Evolutionary conservation across 2,888 invertebrate species (phyloP), one percentile per base, ranked within the genome.

Genomic region (Drosophila mettleri): DNA sequence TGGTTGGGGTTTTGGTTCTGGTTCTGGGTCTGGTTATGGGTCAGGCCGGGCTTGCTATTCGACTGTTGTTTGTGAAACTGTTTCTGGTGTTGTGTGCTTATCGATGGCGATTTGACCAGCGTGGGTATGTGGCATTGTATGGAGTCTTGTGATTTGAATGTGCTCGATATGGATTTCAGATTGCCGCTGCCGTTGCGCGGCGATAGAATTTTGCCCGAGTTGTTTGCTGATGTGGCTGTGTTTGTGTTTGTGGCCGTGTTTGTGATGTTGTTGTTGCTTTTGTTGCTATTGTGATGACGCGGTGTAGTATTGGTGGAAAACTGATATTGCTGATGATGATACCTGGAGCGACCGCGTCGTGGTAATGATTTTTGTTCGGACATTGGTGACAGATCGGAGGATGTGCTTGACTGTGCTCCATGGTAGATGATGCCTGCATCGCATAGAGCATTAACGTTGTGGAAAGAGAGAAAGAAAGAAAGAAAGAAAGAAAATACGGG

Each of bases 351-450:
- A 92, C 94, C 94, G 92, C 95, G 94, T 90, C 95, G 93, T 82
- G 95, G 95, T 90, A 95, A 93, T 83, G 95, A 95, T 92, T 95
- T 95, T 93, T 95, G 95, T 92, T 95, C 95, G 90, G 95, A 95
- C 95, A 95, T 95, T 89, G 95, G 95, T 83, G 95, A 95, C 90
- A 95, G 94, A 93, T 95, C 95, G 91, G 95, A 95, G 78, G 95
- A 95, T 80, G 95, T 95, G 93, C 95, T 95, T 89, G 95, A 95
- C 91, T 94, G 94, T 91, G 95, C 95, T 91, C 95, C 95, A 92
- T 95, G 95, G 92, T 95, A 95, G 91, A 95, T 94, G 92, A 95
- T 95, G 93, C 95, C 95, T 94, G 93, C 69, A 74, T 54, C 68
- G 71, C 64, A 68, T 27, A 60, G 16, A 64, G 41, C 64, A 81